Evolutionary conservation across 2,888 invertebrate species (phyloP), one percentile per base, ranked within the genome.

Genomic region (Leptinotarsa rubiginosa): DNA sequence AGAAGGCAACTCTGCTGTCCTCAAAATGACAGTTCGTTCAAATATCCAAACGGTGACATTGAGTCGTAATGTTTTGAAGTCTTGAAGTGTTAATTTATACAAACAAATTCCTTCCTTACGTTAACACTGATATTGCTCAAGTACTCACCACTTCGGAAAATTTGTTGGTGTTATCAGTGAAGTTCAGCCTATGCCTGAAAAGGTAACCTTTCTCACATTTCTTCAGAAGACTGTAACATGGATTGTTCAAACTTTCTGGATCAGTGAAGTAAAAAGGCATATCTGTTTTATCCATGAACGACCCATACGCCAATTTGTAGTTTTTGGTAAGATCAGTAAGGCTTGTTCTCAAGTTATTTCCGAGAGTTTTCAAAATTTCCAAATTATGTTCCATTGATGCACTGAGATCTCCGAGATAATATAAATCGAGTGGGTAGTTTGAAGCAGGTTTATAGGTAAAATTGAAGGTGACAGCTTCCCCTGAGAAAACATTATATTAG

Each of bases 371-470:
- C 69, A 97, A 87, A 3, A 95, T 95, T 75, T 93, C 91, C 84
- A 96, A 94, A 86, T 97, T 96, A 80, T 95, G 94, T 83, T 91
- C 91, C 97, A 97, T 97, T 2, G 96, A 95, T 89, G 93, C 93
- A 2, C 97, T 96, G 73, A 97, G 89, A 86, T 97, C 97, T 95
- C 97, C 96, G 80, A 97, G 89, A 84, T 95, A 96, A 87, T 97
- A 97, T 59, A 97, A 89, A 86, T 97, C 97, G 59, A 97, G 90
- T 10, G 94, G 94, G 84, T 96, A 96, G 86, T 97, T 95, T 86
- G 92, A 92, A 13, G 96, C 95, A 69, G 95, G 93, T 69, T 93
- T 90, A 83, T 93, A 95, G n/a, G 90, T 88, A 78, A 95, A 90
- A 77, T 90, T 89, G 62, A 94, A 87, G 78, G 89, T 91, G 81